Evolutionary conservation across 2,888 invertebrate species (phyloP).

Genomic region (Synanthedon myopaeformis): DNA sequence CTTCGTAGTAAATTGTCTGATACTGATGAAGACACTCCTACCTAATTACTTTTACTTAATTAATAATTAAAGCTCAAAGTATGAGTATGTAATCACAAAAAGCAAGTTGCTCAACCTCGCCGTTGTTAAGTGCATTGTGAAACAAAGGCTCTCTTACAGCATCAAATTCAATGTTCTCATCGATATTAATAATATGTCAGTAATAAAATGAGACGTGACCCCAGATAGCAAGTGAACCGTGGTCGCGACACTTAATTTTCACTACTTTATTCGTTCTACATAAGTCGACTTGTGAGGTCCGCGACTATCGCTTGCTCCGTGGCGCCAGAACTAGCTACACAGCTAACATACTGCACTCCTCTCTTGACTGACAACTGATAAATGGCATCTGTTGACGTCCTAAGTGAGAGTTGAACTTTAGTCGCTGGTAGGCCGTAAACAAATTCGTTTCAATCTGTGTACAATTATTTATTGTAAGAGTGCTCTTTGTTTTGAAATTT

Average conservation of each 20-base stretch:
- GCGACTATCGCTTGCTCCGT: constrained; percentile 24
- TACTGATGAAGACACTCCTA: no score
- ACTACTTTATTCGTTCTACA: constrained; percentile 59
- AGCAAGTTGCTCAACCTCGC: neutral
- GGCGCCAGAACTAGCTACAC: constrained; percentile 37
- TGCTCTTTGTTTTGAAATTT: neutral
- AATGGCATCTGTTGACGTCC: constrained; percentile 46
- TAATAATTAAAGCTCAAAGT: no score
- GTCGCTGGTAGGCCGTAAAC: constrained; percentile 37
- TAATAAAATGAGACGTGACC: constrained; percentile 64
- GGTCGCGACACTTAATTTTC: constrained; percentile 62
- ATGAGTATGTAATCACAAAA: neutral
- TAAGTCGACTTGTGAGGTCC: constrained; percentile 58
- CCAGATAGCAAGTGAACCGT: constrained; percentile 51
- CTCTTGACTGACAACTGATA: constrained; percentile 46
- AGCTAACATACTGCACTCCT: constrained; percentile 8
- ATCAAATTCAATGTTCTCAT: constrained; percentile 56
- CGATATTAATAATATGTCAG: constrained; percentile 62
- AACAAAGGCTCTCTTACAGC: constrained; percentile 40
- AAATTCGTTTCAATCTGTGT: constrained; percentile 11
- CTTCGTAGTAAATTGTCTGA: no score
- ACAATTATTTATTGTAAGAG: neutral
- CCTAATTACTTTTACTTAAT: no score
- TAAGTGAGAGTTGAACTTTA: constrained; percentile 33
- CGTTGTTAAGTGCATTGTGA: constrained; percentile 22